These are phyloP conservation scores for Apocrypta bakeri DNA, from an alignment of 1,140 invertebrate species.

Conservation along the genomic window DNA sequence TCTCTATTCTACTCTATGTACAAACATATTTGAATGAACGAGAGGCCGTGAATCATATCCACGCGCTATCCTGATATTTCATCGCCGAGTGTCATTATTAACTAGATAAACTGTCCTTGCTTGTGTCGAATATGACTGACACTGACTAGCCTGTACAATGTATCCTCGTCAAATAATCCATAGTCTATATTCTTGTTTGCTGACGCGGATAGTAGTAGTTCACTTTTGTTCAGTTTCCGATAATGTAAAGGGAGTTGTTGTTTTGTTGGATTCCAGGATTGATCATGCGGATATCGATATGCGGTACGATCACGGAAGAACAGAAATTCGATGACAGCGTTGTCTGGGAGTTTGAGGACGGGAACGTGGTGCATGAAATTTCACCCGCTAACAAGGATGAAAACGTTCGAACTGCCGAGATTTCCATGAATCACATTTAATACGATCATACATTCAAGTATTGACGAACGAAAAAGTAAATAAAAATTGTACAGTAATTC, in stretches of 20 bases:
- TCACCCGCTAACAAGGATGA: slow-evolving; percentile 56
- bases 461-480: neutral
- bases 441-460: neutral
- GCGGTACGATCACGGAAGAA: slow-evolving; percentile 69
- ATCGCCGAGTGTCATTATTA: slow-evolving; percentile 5
- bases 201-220: neutral
- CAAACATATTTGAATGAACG: neutral
- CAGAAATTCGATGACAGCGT: slow-evolving; percentile 72
- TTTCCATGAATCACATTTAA: slow-evolving; percentile 68
- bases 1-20: neutral
- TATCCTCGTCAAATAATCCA: neutral
- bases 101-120: neutral
- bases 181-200: neutral
- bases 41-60: slow-evolving; percentile 1
- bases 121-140: neutral
- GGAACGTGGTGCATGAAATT: slow-evolving; percentile 58
- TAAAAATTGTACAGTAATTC: slow-evolving; percentile 32
- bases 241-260: neutral
- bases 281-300: slow-evolving; percentile 66
- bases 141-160: neutral
- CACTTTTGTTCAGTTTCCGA: neutral
- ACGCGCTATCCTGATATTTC: neutral
- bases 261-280: slow-evolving; percentile 61
- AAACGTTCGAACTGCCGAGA: slow-evolving; percentile 54
- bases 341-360: slow-evolving; percentile 72